Percentiles rank a stretch among this genome's conserved stretches.
phyloP scores from a whole-genome alignment of 2,113 vertebrate species.

The Hemibagrus wyckioides region DNA sequence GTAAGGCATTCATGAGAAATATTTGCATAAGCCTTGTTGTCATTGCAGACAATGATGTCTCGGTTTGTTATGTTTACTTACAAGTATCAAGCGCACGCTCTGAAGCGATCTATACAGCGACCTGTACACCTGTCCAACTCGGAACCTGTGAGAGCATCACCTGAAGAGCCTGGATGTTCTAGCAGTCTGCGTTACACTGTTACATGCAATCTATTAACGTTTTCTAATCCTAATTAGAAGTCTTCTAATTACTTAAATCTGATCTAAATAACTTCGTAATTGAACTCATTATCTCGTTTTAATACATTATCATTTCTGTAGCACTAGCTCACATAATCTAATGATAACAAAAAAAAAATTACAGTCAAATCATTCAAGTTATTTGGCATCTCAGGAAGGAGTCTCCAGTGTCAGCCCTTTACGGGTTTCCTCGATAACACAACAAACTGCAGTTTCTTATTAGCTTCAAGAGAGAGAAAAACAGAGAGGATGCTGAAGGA shows the following conservation, averaged over 20 bases:
- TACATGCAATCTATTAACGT: neutral
- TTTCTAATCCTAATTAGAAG: neutral
- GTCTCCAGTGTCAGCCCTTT: neutral
- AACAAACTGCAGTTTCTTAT: too few species aligned
- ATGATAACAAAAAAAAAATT: neutral
- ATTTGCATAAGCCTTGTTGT: neutral
- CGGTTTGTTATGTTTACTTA: neutral
- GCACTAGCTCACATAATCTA: neutral
- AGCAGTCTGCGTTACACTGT: neutral
- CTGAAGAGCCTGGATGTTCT: constrained; percentile 23
- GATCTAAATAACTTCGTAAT: neutral
- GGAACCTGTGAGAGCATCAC: constrained; percentile 24
- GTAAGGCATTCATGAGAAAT: neutral
- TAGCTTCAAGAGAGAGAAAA: too few species aligned
- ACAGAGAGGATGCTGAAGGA: neutral
- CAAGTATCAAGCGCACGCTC: neutral
- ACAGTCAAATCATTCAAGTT: neutral
- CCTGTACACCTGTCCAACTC: neutral
- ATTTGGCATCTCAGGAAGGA: neutral
- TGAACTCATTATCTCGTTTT: neutral
- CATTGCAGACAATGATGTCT: neutral
- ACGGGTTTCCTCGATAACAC: neutral
- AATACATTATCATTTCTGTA: neutral
- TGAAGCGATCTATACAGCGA: neutral
- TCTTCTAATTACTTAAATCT: neutral